Evolutionary conservation across 2,113 vertebrate genomes (phyloP), one percentile per base, ranked within the genome.

Genomic region (Hippotragus niger): DNA sequence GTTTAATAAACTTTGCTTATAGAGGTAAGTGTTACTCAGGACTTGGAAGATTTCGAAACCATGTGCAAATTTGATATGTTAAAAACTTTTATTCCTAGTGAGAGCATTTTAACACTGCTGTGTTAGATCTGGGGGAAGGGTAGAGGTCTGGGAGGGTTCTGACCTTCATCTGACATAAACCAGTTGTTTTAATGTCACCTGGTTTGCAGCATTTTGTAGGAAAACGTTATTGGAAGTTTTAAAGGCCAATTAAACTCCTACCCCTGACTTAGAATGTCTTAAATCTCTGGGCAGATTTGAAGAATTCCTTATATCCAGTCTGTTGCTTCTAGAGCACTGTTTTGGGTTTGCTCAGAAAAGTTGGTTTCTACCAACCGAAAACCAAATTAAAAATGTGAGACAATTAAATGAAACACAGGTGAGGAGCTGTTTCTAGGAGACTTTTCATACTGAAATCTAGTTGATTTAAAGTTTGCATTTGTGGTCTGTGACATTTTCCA

Each of bases 1-100:
- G 29, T 97, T 95, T 84, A 67, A 96, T 17, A 23, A 47, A 0
- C 52, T 96, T 97, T 97, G 91, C 82, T 19, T 43, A 29, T 45
- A 0, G 40, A 83, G 21, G 74, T 92, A 90, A 95, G 88, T 97
- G 84, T 84, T 94, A 21, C 96, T 95, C 40, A 27, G 47, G 60
- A 50, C 25, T 97, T 83, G 86, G 58, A 21, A 95, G 27, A 25
- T 31, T 95, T 86, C 47, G 11, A 58, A 96, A 96, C 31, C 82
- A 92, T 64, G 62, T 88, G 96, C 25, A 11, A 52, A 27, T 78
- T 85, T 96, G 83, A 80, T 91, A 78, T 21, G 33, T 50, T 36
- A 64, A 64, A 80, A 58, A 31, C 40, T 78, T 83, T 19, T n/a
- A 53, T 58, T 55, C 27, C 33, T 90, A 55, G 21, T 13, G 85